A percentile compares a stretch with the other conserved stretches of the same genome.
These are phyloP conservation scores for Anguilla rostrata DNA, from an alignment of 2,113 vertebrate genomes.

Conservation along the genomic window DNA sequence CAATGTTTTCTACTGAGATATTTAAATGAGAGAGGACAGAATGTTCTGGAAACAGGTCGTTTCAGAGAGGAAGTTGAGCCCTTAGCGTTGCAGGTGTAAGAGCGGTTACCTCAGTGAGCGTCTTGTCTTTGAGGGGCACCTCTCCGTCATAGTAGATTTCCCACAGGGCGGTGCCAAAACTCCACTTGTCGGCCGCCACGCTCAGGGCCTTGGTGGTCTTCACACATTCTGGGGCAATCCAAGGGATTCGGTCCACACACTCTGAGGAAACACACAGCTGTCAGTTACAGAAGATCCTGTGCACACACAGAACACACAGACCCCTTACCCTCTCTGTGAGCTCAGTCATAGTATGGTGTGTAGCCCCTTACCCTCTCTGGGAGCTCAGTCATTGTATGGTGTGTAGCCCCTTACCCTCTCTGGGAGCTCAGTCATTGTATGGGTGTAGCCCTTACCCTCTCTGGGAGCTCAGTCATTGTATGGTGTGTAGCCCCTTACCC, in stretches of 20 bases:
- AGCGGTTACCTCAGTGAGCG: conserved; percentile 82
- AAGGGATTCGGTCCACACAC: conserved; percentile 89
- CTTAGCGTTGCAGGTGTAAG: background rate
- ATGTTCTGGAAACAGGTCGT: no score
- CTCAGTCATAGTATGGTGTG: background rate
- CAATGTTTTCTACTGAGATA: background rate
- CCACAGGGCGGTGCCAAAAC: conserved; percentile 96
- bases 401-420: no score
- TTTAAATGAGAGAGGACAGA: no score
- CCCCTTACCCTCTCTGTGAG: background rate
- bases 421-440: no score
- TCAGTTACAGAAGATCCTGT: background rate
- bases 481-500: no score
- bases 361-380: conserved; percentile 78
- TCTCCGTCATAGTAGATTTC: conserved; percentile 98
- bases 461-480: no score
- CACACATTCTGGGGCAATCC: conserved; percentile 95
- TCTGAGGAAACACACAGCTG: conserved; percentile 64
- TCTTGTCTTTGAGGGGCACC: conserved; percentile 93
- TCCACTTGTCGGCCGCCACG: conserved; percentile 94
- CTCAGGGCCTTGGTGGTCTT: conserved; percentile 78
- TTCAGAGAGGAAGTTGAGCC: background rate
- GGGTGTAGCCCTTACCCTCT: no score
- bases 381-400: conserved; percentile 70
- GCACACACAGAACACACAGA: background rate